Conservation (phyloP, 2,888 invertebrate species). For the Gastrophysa polygoni region DNA sequence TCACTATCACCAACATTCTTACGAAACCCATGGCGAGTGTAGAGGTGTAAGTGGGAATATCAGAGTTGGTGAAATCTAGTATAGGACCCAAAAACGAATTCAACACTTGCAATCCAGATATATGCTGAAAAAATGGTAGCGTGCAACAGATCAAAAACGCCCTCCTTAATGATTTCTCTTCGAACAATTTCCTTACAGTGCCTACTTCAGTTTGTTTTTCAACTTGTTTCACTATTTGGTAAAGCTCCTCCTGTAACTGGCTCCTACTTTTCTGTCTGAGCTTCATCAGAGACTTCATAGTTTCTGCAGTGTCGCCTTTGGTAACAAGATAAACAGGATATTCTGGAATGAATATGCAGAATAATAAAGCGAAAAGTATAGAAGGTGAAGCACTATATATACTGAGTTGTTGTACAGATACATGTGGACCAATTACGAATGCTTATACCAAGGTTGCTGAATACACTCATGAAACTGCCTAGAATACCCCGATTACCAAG, state of each 20-base stretch:
- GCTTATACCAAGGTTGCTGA: conserved; percentile 37
- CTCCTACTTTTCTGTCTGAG: conserved; percentile 23
- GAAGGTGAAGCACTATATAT: conserved; percentile 38
- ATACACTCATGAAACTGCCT: conserved; percentile 55
- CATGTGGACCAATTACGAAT: conserved; percentile 39
- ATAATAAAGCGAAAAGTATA: conserved; percentile 35
- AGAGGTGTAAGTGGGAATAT: conserved; percentile 65
- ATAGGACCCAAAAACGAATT: conserved; percentile 77
- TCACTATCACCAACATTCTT: conserved; percentile 71
- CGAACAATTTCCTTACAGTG: conserved; percentile 23
- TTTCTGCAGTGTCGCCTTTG: conserved; percentile 64
- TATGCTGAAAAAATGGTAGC: conserved; percentile 82
- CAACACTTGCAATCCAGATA: conserved; percentile 79
- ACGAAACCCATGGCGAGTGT: conserved; percentile 79
- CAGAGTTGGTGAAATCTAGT: conserved; percentile 71
- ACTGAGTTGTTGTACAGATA: conserved; percentile 37
- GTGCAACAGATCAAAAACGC: conserved; percentile 74
- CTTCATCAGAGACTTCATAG: conserved; percentile 60
- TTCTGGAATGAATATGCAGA: conserved; percentile 40
- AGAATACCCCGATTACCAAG: conserved; percentile 78
- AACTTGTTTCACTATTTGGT: conserved; percentile 15
- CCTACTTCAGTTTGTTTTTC: conserved; percentile 26
- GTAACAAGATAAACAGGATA: conserved; percentile 41
- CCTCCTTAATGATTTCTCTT: conserved; percentile 27
- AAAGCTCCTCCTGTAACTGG: conserved; percentile 29